Evolutionary conservation across 2,797 vertebrate species (phyloP).

Genomic region (Peromyscus aztecus): DNA sequence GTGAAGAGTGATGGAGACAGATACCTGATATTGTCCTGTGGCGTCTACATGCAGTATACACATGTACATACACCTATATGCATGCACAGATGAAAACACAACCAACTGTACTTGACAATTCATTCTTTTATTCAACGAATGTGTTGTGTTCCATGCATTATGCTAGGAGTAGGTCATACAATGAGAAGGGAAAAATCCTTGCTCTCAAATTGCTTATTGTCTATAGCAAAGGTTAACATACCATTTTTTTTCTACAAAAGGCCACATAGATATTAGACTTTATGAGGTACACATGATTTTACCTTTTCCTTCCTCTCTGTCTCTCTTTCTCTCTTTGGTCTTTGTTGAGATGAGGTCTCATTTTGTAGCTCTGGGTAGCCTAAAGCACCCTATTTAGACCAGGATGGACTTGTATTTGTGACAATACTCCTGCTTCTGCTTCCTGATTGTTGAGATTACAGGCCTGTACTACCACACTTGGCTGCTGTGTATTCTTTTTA

Average conservation of each 20-base stretch:
- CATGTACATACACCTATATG: not conserved
- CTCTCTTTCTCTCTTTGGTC: too few species aligned
- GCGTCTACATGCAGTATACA: not conserved
- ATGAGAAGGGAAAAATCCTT: conserved; percentile 32
- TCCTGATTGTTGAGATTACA: not conserved
- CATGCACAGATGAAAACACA: not conserved
- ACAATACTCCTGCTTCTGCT: not conserved
- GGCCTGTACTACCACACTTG: not conserved
- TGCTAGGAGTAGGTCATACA: not conserved
- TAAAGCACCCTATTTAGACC: not conserved
- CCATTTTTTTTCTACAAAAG: not conserved
- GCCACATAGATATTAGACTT: conserved; percentile 39
- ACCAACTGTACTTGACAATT: not conserved
- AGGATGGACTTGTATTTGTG: not conserved
- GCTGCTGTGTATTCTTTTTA: not conserved
- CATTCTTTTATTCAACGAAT: conserved; percentile 48
- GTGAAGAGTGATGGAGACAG: not conserved
- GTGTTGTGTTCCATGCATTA: not conserved
- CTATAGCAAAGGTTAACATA: not conserved
- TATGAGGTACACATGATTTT: not conserved
- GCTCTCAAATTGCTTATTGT: conserved; percentile 24
- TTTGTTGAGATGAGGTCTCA: not conserved
- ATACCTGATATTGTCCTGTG: not conserved
- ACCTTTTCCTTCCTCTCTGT: not conserved
- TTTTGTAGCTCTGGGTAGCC: not conserved